Percentiles rank a stretch among this genome's conserved stretches.
Evolutionary conservation across 2,888 invertebrate species (phyloP).

Genomic region (Loripinus fragilis): DNA sequence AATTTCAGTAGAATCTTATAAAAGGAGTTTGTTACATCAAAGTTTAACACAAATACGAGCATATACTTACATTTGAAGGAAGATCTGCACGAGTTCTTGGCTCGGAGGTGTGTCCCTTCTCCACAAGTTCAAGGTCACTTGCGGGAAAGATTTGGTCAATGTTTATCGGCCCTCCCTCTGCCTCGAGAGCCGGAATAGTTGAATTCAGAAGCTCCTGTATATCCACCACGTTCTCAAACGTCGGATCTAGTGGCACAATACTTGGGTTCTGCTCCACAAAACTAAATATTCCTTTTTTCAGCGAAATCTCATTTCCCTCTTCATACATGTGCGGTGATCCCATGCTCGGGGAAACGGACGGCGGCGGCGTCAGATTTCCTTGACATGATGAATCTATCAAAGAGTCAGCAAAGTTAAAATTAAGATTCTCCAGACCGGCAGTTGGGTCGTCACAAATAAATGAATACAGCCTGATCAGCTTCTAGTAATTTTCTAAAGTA

Average conservation of each 20-base stretch:
- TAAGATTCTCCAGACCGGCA: conserved; percentile 67
- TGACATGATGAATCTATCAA: conserved; percentile 69
- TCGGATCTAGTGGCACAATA: conserved; percentile 90
- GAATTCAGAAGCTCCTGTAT: conserved; percentile 92
- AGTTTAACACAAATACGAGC: too few relatives aligned
- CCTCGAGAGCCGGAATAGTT: conserved; percentile 79
- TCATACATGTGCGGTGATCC: conserved; percentile 68
- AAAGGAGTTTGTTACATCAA: too few relatives aligned
- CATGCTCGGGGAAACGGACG: conserved; percentile 35
- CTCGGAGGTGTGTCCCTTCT: conserved; percentile 48
- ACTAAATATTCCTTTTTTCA: conserved; percentile 46
- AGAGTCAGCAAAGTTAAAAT: conserved; percentile 64
- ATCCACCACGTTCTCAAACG: conserved; percentile 96
- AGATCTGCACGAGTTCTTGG: conserved; percentile 7
- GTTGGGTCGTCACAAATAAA: conserved; percentile 35
- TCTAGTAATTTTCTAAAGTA: background rate
- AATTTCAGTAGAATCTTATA: too few relatives aligned
- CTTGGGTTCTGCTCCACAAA: conserved; percentile 34
- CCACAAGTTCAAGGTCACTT: conserved; percentile 56
- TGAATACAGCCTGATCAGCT: conserved; percentile 48
- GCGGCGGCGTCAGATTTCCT: conserved; percentile 54
- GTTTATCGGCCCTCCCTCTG: conserved; percentile 46
- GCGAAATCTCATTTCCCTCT: conserved; percentile 48
- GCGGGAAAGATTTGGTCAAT: conserved; percentile 53
- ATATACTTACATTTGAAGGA: background rate